Base-by-base conservation (phyloP, 2,797 vertebrate species). In the Gobionotothen gibberifrons region DNA sequence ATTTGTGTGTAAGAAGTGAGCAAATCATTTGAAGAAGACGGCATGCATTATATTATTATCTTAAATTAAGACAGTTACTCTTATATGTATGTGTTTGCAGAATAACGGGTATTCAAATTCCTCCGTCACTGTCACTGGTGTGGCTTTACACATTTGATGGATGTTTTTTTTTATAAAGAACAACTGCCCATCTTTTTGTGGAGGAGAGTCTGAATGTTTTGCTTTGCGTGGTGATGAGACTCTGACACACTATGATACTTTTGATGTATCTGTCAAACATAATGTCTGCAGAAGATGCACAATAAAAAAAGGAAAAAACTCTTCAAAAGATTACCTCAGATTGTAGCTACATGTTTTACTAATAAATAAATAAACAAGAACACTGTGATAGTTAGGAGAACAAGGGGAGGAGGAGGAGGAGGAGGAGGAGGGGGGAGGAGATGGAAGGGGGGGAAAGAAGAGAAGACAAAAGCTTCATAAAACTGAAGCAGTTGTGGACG, bases 381-480 rank as follows among this genome's bases (percentile, higher is more conserved):
- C 32, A 87, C 43, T 55, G 43, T 74, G 78, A 85, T 80, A 70
- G 48, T 80, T 78, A 69, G 77, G 66, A 88, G 68, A 58, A 83
- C 44, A 78, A 61, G 62, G 22, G 71, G 66, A 72, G 59, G 59
- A 47, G 59, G 59, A 48, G 44, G 59, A n/a, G 16, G 16, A 13
- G 54, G 54, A 51, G n/a, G 48, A 22, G 76, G 69, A 59, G 76
- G 64, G n/a, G n/a, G 77, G 61, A 82, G 67, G 72, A 82, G 74
- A 85, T 61, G 61, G 81, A 87, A 88, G 87, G 88, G 90, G 89
- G 77, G 75, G 87, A 89, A 85, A 89, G 79, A 82, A 85, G 69
- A 88, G 74, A 91, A 91, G 87, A 91, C 88, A 92, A 93, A 92
- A 88, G 85, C 86, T 90, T 91, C 86, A 85, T 87, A 87, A 64